A percentile compares a stretch with the other conserved stretches of the same genome.
phyloP scores from a whole-genome alignment of 2,797 vertebrate genomes.

The Silurus lanzhouensis region DNA sequence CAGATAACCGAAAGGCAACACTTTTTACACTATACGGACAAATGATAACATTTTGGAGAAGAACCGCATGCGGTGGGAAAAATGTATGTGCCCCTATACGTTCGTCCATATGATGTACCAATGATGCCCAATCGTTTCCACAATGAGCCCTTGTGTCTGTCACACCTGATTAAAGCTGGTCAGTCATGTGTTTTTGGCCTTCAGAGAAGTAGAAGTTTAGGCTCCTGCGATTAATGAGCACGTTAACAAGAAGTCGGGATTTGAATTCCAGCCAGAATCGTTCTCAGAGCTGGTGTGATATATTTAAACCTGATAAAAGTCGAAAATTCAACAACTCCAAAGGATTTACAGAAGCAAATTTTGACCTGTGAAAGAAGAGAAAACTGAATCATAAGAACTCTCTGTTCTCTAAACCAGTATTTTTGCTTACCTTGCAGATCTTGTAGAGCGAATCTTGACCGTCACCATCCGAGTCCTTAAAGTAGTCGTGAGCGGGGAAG shows the following conservation, averaged over 20 bases:
- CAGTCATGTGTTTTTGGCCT: neutral
- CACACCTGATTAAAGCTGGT: neutral
- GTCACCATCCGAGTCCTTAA: conserved; percentile 93
- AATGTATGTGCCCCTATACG: neutral
- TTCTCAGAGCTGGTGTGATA: neutral
- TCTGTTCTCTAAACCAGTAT: neutral
- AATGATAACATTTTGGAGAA: no score
- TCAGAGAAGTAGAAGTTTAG: neutral
- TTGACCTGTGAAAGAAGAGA: neutral
- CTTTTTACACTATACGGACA: no score
- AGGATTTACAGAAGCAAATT: neutral
- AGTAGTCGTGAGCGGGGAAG: conserved; percentile 97
- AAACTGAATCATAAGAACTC: neutral
- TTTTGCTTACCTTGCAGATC: conserved; percentile 90
- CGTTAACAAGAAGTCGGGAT: neutral
- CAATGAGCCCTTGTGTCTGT: neutral
- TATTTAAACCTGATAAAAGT: neutral
- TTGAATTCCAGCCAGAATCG: neutral
- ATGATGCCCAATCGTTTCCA: neutral
- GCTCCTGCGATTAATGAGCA: neutral
- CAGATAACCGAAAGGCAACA: no score
- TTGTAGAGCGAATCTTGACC: conserved; percentile 97
- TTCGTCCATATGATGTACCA: neutral
- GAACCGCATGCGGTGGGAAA: no score
- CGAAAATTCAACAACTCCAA: neutral